A percentile compares a stretch with the other conserved stretches of the same genome.
Evolutionary conservation across 2,888 invertebrate species (phyloP).

Genomic region (Aphodius sticticus): DNA sequence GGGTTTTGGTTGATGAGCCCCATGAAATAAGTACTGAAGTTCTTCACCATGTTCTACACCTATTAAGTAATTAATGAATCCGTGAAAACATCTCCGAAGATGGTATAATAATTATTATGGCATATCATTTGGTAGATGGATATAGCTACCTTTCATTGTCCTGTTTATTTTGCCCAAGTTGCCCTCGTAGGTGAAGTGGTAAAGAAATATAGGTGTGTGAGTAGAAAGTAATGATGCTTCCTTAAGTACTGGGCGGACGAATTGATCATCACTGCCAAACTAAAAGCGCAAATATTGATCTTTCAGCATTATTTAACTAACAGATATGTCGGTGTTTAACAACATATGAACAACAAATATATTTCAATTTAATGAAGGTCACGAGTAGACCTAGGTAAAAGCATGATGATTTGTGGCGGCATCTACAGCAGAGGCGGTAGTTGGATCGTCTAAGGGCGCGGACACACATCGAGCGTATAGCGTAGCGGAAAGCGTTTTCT

Average conservation of each 20-base stretch:
- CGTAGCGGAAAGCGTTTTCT: no score
- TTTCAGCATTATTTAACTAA: neutral
- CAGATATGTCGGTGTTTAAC: neutral
- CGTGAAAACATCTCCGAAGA: no score
- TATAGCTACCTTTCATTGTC: neutral
- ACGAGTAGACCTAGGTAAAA: no score
- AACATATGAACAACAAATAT: no score
- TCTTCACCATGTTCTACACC: conserved; percentile 30
- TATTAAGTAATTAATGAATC: neutral
- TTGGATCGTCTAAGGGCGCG: no score
- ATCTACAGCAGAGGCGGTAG: no score
- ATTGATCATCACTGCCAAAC: conserved; percentile 37
- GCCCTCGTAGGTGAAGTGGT: conserved; percentile 38
- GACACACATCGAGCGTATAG: no score
- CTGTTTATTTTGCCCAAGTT: conserved; percentile 28
- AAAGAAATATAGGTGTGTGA: conserved; percentile 32
- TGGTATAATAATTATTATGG: no score
- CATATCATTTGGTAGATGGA: no score
- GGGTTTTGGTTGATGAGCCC: neutral
- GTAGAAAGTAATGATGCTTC: conserved; percentile 31
- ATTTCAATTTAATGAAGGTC: no score
- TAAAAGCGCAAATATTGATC: conserved; percentile 5
- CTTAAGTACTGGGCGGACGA: conserved; percentile 36
- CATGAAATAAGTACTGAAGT: conserved; percentile 22
- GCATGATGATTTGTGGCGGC: no score